A percentile compares a stretch with the other conserved stretches of the same genome.
Conservation (phyloP, 1,140 invertebrate species). For the Eriocheir sinensis region DNA sequence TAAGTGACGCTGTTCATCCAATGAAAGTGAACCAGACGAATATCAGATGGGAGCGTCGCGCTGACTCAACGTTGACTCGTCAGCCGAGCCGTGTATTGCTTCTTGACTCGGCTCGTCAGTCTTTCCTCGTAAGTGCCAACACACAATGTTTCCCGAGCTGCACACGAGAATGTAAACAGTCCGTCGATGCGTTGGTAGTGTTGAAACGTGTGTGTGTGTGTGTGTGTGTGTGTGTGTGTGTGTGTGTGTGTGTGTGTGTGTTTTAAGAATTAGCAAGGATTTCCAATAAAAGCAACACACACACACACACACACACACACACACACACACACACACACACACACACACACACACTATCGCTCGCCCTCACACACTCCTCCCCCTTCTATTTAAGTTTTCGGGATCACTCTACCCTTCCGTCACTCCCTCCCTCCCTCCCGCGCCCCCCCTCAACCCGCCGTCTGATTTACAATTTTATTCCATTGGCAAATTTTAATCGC, state of each 20-base stretch:
- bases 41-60: not conserved
- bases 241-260: not conserved
- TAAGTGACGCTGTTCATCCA: too few species aligned
- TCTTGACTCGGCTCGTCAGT: not conserved
- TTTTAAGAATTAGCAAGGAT: too few species aligned
- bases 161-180: not conserved
- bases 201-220: not conserved
- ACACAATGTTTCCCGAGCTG: not conserved
- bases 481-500: constrained; percentile 73
- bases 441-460: constrained; percentile 8
- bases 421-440: not conserved
- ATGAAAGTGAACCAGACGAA: too few species aligned
- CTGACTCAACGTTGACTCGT: not conserved
- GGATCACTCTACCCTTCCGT: not conserved
- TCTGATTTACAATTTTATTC: constrained; percentile 72
- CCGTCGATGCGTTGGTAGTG: not conserved
- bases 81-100: not conserved
- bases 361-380: not conserved
- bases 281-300: not conserved
- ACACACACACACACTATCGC: constrained; percentile 5
- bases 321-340: constrained; percentile 14
- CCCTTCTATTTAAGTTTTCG: constrained; percentile 16
- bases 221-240: not conserved
- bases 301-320: constrained; percentile 14
- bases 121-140: not conserved